Conservation (phyloP, 2,113 vertebrate genomes). For the Gadus chalcogrammus region DNA sequence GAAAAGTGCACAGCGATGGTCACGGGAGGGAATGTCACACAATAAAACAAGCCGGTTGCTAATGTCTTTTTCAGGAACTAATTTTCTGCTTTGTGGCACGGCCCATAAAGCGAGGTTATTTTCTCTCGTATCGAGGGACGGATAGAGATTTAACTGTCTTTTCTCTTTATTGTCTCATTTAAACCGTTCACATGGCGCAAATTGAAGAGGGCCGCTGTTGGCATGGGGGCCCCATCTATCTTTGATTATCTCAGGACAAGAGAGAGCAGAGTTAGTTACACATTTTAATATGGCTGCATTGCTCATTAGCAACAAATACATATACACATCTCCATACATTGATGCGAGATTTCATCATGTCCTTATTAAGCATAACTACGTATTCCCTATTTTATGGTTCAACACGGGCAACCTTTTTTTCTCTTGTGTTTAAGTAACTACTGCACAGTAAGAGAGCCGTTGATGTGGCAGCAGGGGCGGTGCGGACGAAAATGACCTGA, state of each 20-base stretch:
- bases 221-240: conserved; percentile 22
- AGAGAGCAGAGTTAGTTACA: too few relatives aligned
- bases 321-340: too few relatives aligned
- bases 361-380: too few relatives aligned
- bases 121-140: conserved; percentile 59
- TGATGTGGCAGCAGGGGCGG: conserved; percentile 43
- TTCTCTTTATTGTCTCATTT: conserved; percentile 70
- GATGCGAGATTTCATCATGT: too few relatives aligned
- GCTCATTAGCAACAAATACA: too few relatives aligned
- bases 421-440: not conserved
- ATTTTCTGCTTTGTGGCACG: conserved; percentile 69
- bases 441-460: conserved; percentile 29
- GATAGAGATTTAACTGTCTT: conserved; percentile 80
- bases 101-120: conserved; percentile 71
- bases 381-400: too few relatives aligned
- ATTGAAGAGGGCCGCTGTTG: conserved; percentile 42
- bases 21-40: conserved; percentile 63
- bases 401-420: too few relatives aligned
- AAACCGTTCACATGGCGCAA: conserved; percentile 50
- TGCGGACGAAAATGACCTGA: conserved; percentile 48
- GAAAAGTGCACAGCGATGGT: conserved; percentile 52
- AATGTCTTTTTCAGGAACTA: conserved; percentile 78
- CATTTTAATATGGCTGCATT: too few relatives aligned
- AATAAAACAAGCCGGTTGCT: conserved; percentile 71
- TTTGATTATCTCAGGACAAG: conserved; percentile 4